Evolutionary conservation across 2,888 invertebrate genomes (phyloP), one percentile per base, ranked within the genome.

Genomic region (Drosophila neotestacea): DNA sequence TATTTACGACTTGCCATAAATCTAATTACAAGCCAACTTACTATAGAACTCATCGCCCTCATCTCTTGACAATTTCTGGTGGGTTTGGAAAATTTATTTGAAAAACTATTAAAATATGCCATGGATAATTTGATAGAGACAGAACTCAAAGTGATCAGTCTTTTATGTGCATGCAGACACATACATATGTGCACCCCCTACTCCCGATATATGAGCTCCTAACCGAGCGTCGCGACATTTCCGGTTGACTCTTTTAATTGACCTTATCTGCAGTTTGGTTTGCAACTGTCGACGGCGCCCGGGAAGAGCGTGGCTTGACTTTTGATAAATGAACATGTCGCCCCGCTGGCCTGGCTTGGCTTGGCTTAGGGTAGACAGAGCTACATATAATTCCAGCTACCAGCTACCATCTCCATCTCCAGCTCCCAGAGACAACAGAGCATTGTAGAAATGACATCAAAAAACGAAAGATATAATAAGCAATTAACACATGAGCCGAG

Each of bases 181-280:
- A 22, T 34, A 70, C 50, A 55, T 36, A 52, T 66, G 77, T 72
- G 64, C 54, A 61, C 47, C 65, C 61, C 48, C 54, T 16, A 44
- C 79, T 73, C 65, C 77, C 63, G 65, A 69, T 10, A 32, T 32
- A 9, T 47, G 41, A 38, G 71, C 79, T 78, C 72, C 73, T 71
- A 82, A 83, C 55, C 73, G 75, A 79, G 68, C 84, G 84, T 86
- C 86, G 88, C 87, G 88, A 90, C 91, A 90, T 91, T 90, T 90
- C 90, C 90, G 91, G 90, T 90, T 86, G 90, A 89, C 85, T 87
- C 81, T 85, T 88, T 90, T 90, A 91, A 90, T 90, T 90, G 89
- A 90, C 90, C 90, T 88, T 90, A 83, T 90, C 90, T 86, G 77
- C 77, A 83, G 80, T 75, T 73, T 66, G 79, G 54, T 42, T 63